Conservation (phyloP, 2,888 invertebrate genomes). For the Auanema freiburgensis region DNA sequence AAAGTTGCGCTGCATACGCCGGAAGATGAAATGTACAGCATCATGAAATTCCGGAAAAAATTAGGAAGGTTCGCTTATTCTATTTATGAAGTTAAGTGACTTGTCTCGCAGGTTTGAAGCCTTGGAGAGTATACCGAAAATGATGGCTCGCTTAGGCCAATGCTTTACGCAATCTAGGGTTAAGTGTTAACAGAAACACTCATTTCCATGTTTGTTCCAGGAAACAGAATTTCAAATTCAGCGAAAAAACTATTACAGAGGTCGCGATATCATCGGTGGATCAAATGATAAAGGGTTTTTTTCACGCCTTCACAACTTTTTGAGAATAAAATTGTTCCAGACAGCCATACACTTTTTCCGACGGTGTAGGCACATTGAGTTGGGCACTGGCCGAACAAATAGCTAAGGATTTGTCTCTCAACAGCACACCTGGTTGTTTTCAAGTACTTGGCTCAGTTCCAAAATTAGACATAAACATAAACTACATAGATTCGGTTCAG, state of each 20-base stretch:
- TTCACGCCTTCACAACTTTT: neutral
- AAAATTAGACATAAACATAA: neutral
- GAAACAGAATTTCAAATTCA: conserved; percentile 9
- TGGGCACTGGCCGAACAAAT: conserved; percentile 12
- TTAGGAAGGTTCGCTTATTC: too few species aligned
- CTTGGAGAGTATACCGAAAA: neutral
- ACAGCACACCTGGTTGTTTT: conserved; percentile 49
- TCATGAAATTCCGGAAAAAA: conserved; percentile 1
- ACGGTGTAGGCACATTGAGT: conserved; percentile 21
- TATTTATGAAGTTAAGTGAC: too few species aligned
- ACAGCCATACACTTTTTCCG: conserved; percentile 19
- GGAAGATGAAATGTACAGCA: conserved; percentile 9
- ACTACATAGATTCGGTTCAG: conserved; percentile 57
- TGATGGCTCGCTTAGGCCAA: conserved; percentile 4
- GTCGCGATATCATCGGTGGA: conserved; percentile 18
- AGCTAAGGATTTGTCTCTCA: conserved; percentile 31
- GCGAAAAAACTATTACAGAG: conserved; percentile 12
- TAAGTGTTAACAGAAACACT: neutral
- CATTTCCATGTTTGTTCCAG: neutral
- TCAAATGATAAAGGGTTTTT: neutral
- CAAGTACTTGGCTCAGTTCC: conserved; percentile 25
- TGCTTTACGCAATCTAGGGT: conserved; percentile 2
- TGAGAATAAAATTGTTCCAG: conserved; percentile 6
- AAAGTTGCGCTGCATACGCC: neutral
- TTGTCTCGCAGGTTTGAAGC: neutral